Base-by-base conservation (phyloP, 37 sponge, comb jelly and placozoan species). In the Beroe ovata region DNA sequence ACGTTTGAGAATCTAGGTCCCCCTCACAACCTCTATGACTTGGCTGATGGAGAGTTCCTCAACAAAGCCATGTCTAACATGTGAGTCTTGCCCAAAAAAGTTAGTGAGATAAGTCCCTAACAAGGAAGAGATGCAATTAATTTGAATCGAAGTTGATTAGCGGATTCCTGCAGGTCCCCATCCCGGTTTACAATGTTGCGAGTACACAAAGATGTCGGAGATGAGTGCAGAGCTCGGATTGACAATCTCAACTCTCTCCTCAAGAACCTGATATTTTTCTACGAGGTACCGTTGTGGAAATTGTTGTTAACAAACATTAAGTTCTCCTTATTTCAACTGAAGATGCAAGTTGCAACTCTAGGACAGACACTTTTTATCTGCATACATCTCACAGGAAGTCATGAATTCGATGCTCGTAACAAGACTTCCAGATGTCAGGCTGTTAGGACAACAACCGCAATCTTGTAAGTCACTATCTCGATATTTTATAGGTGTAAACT, bases 31-130 rank as follows among this genome's bases (percentile, higher is more conserved):
- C 84, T 42, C 3, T 77, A 32, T 26, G 18, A 39, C 54, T 42
- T 77, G 25, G 26, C 84, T 40, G 84, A 77, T 42, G 84, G 84
- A 42, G 84, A 77, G 33, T 77, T 77, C 54, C 84, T 77, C 47
- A 77, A 77, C 47, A 77, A 77, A 20, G 33, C 33, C 47, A 77
- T 77, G 84, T 20, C 84, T 22, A 77, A 4, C 22, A 77, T 77
- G 84, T 77, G n/a, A 77, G 84, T 77, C 11, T 11, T n/a, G n/a
- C n/a, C n/a, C n/a, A n/a, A n/a, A n/a, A n/a, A n/a, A n/a, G n/a
- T n/a, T n/a, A n/a, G n/a, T n/a, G n/a, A n/a, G n/a, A n/a, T n/a
- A n/a, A n/a, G n/a, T n/a, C n/a, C n/a, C n/a, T n/a, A n/a, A n/a
- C n/a, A n/a, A n/a, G n/a, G n/a, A n/a, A n/a, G n/a, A n/a, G n/a